Evolutionary conservation across 1,140 invertebrate genomes (phyloP), one percentile per base, ranked within the genome.

Genomic region (Pteromalus puparum): DNA sequence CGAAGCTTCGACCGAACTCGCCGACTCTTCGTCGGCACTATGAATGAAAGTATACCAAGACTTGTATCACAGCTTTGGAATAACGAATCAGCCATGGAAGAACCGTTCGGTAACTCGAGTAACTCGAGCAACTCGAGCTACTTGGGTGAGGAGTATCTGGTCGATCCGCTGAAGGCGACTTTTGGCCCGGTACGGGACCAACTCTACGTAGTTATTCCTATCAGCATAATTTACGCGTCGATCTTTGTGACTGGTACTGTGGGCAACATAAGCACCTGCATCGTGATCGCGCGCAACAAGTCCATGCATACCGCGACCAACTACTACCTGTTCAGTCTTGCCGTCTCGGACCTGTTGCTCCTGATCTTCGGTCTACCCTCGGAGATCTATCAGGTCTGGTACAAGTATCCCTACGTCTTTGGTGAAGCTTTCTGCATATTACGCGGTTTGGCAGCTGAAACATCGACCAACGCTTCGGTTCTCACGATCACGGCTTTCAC

Each of bases 221-320:
- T 98, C 13, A 97, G 96, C 1, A 93, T 98, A 6, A 94, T 98
- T 30, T 99, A 99, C 91, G 90, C 94, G 0, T 86, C 97, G 0
- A 98, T 99, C 87, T 97, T 99, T 87, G 87, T 98, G 1, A 96
- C 96, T 1, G 98, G 98, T 2, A 92, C 97, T 0, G 92, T 99
- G 18, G 98, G 98, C 1, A 99, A 99, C 91, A 93, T 98, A 10
- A 96, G 96, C 90, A 99, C 98, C 9, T 99, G 98, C 91, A 94
- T 99, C 70, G 98, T 99, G 13, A 99, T 99, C 78, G 94, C 96
- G 30, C 94, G 96, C 87, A 99, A 99, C 92, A 97, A 97, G 90
- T 96, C 96, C n/a, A 97, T 99, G 96, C 97, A 98, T 89, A 98
- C 97, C 0, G 96, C 97, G 0, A 98, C 97, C 15, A 99, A 99